phyloP scores from a whole-genome alignment of 92 coral and sea anemone genomes.

The Parazoanthus swiftii region DNA sequence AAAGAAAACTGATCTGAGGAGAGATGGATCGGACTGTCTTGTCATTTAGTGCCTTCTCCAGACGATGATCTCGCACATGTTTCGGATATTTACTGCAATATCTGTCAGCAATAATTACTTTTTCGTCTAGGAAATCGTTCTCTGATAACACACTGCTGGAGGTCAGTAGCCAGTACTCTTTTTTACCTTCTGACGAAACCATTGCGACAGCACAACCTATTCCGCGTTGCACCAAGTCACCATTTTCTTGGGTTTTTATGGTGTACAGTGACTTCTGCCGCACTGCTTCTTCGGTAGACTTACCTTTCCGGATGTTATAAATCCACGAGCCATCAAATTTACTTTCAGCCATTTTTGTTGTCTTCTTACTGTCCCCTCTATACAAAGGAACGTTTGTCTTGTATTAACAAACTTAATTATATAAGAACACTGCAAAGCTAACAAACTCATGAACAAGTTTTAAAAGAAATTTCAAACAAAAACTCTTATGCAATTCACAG shows the following conservation, averaged over 20 bases:
- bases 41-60: neutral
- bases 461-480: no score
- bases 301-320: neutral
- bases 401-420: no score
- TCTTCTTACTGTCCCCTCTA: no score
- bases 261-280: slow-evolving; percentile 4
- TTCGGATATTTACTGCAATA: neutral
- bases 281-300: neutral
- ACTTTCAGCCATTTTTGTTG: no score
- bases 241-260: slow-evolving; percentile 6
- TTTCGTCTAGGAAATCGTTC: neutral
- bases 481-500: no score
- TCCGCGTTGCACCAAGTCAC: neutral
- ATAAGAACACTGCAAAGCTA: no score
- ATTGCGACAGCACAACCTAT: neutral
- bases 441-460: no score
- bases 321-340: neutral
- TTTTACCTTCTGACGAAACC: neutral
- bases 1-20: neutral
- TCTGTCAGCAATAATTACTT: neutral
- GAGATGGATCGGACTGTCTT: neutral
- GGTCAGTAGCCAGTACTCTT: neutral
- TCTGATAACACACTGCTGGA: slow-evolving; percentile 9
- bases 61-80: neutral
- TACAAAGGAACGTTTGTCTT: no score